Conservation (phyloP, 2,888 invertebrate species). For the Lepidonotus clava region DNA sequence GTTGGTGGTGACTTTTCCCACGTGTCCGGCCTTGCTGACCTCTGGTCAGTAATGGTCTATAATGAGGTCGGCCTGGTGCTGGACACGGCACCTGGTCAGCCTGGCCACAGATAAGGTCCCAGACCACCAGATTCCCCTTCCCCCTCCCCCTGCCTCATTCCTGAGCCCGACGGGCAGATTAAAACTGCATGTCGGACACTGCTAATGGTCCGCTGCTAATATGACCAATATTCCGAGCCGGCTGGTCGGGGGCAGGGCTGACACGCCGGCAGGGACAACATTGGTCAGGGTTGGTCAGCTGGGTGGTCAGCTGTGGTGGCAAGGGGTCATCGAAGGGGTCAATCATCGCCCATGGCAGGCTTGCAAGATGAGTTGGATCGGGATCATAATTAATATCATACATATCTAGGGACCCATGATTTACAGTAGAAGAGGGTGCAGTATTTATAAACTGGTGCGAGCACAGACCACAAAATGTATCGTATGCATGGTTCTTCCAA, state of each 20-base stretch:
- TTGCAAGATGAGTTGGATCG: not conserved
- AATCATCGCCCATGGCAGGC: not conserved
- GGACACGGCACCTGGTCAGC: not conserved
- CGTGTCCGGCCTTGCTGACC: not conserved
- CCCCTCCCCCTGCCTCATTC: too few relatives aligned
- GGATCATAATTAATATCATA: too few relatives aligned
- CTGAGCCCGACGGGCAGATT: too few relatives aligned
- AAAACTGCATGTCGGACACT: too few relatives aligned
- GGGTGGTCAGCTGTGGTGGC: not conserved
- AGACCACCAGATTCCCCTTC: not conserved
- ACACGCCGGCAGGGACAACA: not conserved
- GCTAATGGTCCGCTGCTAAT: too few relatives aligned
- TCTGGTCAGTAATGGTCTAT: not conserved
- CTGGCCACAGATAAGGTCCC: not conserved
- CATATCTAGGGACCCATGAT: too few relatives aligned
- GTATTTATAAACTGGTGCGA: too few relatives aligned
- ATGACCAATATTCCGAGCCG: too few relatives aligned
- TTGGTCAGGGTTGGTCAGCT: not conserved
- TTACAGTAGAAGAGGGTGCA: too few relatives aligned
- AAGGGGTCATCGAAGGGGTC: not conserved
- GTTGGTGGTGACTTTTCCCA: constrained; percentile 14
- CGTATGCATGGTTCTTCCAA: too few relatives aligned
- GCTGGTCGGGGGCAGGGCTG: too few relatives aligned
- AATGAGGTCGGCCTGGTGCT: not conserved
- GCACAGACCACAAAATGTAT: too few relatives aligned